Base-by-base conservation (phyloP, 2,888 invertebrate species). In the Melinopterus prodromus region DNA sequence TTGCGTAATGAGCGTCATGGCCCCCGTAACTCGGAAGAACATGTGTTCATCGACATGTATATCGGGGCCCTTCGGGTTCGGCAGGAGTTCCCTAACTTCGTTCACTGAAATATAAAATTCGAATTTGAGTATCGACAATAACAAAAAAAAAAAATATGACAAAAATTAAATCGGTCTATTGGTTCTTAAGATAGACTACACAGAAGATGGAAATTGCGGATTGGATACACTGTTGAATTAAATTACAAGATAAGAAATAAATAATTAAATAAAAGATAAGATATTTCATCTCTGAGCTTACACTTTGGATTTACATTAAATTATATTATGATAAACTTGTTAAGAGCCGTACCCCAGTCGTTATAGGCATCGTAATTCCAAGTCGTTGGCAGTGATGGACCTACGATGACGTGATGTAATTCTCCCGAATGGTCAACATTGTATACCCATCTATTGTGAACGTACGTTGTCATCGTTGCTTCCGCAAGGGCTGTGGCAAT, bases 1-100 rank as follows among this genome's bases (percentile, higher is more conserved):
- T 90, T 98, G 98, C 80, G 97, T 94, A 70, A 95, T 94, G 88
- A 97, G 96, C 71, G 95, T 94, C 71, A 98, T 92, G 78, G 96
- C 98, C 83, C 95, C 97, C 88, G 92, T 93, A 83, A 95, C 95
- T 82, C 93, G 93, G 86, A 94, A 94, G 71, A 94, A 93, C 84
- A 93, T 92, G 87, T 95, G 93, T 83, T 91, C 91, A 85, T 93
- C 92, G 15, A 92, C 91, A 80, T 91, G 53, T 53, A 53, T 53
- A 53, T 53, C 74, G 9, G 74, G 74, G 15, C 35, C 74, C n/a
- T 74, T 88, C 77, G 90, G 53, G 5, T 53, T 53, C 53, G 53
- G 53, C 0, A 53, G 12, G 12, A 53, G 9, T 53, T 53, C 53
- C 53, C 53, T 53, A 53, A 7, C 12, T 53, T 53, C 53, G 53